Evolutionary conservation across 2,113 vertebrate genomes (phyloP), one percentile per base, ranked within the genome.

Genomic region (Clarias gariepinus): DNA sequence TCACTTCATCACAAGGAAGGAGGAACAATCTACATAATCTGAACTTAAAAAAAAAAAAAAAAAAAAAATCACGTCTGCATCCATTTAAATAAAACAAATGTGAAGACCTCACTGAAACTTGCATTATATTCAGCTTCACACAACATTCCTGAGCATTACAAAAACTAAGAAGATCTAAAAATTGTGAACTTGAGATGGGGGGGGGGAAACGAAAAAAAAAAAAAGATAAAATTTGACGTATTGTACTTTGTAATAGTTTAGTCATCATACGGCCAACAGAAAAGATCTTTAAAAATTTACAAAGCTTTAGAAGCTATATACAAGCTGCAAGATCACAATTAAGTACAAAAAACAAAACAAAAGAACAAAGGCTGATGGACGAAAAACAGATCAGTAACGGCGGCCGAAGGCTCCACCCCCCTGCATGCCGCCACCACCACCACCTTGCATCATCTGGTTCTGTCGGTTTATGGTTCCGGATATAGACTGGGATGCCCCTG

Each of bases 331-430:
- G 86, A 81, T 83, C 82, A 64, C 85, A 41, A 87, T 66, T 69
- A 79, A 41, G 87, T 74, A 57, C 3, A 57, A 55, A 57, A 74
- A 73, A 69, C 23, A 8, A 21, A 63, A 23, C 4, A 63, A 63
- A 84, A 86, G 78, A 23, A n/a, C 6, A 47, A 69, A n/a, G 18
- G 77, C 33, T 74, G 19, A 58, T 15, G 30, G 25, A 19, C 30
- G 12, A 68, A 74, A 58, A 36, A 8, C 57, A 58, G 21, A 16
- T 95, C 91, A 96, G 89, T 95, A 96, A 12, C 95, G 96, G 15
- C 95, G 90, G 0, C 93, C 94, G 82, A 97, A 96, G 23, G 92
- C 95, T 57, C 94, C 98, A 0, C 95, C 96, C 4, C 93, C 95
- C 57, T 96, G 97, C 33, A 96, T 83, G 19, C 93, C 94, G 0